Percentiles rank a stretch among this genome's conserved stretches.
Conservation (phyloP, 2,888 invertebrate species). For the Pharmacophagus antenor region DNA sequence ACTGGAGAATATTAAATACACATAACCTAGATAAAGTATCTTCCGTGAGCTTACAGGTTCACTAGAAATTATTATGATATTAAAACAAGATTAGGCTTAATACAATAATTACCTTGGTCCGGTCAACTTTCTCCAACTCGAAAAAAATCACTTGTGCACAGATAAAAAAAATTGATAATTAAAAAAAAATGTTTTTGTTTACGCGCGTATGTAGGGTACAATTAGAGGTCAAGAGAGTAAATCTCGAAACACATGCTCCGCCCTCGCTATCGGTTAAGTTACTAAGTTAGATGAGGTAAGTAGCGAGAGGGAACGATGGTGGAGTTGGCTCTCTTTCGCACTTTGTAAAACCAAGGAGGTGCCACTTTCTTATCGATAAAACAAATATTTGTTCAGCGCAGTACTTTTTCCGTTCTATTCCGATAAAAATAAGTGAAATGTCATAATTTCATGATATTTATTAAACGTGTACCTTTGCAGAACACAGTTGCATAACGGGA, state of each 20-base stretch:
- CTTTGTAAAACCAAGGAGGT: constrained; percentile 17
- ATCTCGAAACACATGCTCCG: constrained; percentile 28
- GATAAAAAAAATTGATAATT: constrained; percentile 7
- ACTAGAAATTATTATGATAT: constrained; percentile 5
- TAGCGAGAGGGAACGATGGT: constrained; percentile 25
- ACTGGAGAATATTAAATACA: constrained; percentile 9
- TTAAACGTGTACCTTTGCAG: no score
- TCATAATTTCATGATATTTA: no score
- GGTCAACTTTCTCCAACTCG: not conserved
- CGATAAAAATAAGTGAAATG: no score
- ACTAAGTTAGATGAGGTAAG: constrained; percentile 31
- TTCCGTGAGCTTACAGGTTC: constrained; percentile 4
- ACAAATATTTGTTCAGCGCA: not conserved
- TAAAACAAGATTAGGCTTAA: constrained; percentile 15
- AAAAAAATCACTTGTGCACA: constrained; percentile 21
- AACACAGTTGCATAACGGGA: no score
- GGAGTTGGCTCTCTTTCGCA: constrained; percentile 26
- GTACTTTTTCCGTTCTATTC: no score
- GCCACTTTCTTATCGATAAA: constrained; percentile 25
- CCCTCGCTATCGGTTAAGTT: constrained; percentile 27
- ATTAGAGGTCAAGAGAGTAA: constrained; percentile 25
- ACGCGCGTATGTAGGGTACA: constrained; percentile 25
- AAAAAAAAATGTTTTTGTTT: constrained; percentile 21
- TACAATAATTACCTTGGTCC: constrained; percentile 15
- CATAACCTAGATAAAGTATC: constrained; percentile 13